Percentiles rank a stretch among this genome's conserved stretches.
These are phyloP conservation scores for Chromis chromis DNA, from an alignment of 2,797 vertebrate species.

Conservation along the genomic window DNA sequence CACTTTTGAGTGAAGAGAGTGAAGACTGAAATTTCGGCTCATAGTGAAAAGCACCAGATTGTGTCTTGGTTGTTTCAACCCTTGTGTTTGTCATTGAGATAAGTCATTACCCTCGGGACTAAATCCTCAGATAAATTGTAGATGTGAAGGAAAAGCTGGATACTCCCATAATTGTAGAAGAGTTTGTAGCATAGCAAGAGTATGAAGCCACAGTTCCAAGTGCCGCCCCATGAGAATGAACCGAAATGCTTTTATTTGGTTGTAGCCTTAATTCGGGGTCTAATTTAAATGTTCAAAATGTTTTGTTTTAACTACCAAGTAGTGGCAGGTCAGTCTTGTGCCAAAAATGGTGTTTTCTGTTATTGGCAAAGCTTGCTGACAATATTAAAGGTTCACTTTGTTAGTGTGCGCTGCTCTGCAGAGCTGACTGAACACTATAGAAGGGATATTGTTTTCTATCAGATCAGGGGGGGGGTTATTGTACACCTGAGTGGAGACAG, in stretches of 20 bases:
- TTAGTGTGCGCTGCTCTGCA: conserved; percentile 32
- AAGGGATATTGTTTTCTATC: conserved; percentile 30
- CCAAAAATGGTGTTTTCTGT: conserved; percentile 61
- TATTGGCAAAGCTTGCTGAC: conserved; percentile 57
- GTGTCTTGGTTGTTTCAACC: conserved; percentile 73
- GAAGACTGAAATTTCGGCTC: conserved; percentile 81
- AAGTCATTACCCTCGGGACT: conserved; percentile 49
- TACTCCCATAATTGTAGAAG: conserved; percentile 37
- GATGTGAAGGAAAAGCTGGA: conserved; percentile 50
- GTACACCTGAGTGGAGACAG: conserved; percentile 28
- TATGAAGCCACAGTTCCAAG: conserved; percentile 55
- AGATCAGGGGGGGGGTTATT: conserved; percentile 17
- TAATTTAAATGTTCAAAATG: conserved; percentile 34
- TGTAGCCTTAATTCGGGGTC: conserved; percentile 76
- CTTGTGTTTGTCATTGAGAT: conserved; percentile 56
- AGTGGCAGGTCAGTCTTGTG: conserved; percentile 60
- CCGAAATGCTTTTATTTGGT: conserved; percentile 67
- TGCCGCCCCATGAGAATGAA: conserved; percentile 57
- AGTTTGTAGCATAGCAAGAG: conserved; percentile 58
- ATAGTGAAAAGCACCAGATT: conserved; percentile 75
- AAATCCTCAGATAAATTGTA: conserved; percentile 40
- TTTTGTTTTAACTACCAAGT: conserved; percentile 49
- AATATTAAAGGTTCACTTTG: conserved; percentile 19
- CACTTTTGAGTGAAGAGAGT: conserved; percentile 53
- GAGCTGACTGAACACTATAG: conserved; percentile 27